Evolutionary conservation across 2,797 vertebrate species (phyloP), one percentile per base, ranked within the genome.

Genomic region (Myoxocephalus aenaeus): DNA sequence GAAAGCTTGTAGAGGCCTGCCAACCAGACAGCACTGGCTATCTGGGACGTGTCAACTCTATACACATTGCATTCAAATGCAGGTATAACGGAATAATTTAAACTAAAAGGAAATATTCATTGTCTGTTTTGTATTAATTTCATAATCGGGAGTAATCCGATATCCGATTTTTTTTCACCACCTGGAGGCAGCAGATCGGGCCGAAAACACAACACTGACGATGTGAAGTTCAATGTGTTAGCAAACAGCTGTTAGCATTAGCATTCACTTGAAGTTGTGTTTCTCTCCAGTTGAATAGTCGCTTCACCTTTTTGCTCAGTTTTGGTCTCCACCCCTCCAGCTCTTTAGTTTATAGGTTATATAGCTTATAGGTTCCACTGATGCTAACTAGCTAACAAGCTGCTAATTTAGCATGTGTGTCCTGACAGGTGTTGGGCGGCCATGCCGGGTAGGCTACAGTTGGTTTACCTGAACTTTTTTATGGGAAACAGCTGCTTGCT

Each of bases 1-100:
- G 40, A 67, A 56, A 27, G 54, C 67, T 54, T 75, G 74, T 68
- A 67, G 71, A 77, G 77, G 51, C 85, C 74, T 76, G 74, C 22
- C 53, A 57, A 53, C 67, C 65, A 51, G 25, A 38, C 61, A 74
- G 36, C n/a, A 61, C 36, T 68, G 67, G 2, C 59, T 34, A 42
- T 59, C 73, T 71, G 65, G 42, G n/a, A 34, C n/a, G 0, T 80
- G 4, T 27, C 44, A 48, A 25, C 63, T 56, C 32, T 18, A 8
- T 3, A 42, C 40, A 59, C 53, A 25, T 3, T 67, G 18, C n/a
- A 32, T 61, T 22, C 38, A 65, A 70, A n/a, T 34, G 10, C 15
- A 70, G 12, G 11, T 34, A 2, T 20, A 17, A 25, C 10, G 27
- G 5, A 51, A 62, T 18, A 9, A 25, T 42, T 13, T 18, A 1